These are phyloP conservation scores for Alligator sinensis DNA, from an alignment of 2,113 vertebrate genomes.

Conservation along the genomic window DNA sequence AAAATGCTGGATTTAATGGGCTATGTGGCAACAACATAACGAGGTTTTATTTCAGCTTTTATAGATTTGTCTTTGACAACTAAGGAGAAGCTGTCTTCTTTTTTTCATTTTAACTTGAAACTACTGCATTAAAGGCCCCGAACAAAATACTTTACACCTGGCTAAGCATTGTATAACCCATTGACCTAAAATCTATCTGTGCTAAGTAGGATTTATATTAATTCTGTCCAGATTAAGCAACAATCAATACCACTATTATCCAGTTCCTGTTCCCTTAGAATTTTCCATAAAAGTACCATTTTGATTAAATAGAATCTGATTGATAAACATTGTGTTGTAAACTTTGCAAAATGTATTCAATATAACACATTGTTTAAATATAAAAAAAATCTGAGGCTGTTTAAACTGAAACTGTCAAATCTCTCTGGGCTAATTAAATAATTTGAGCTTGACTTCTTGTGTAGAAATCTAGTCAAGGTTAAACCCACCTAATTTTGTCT, in stretches of 20 bases:
- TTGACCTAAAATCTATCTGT: neutral
- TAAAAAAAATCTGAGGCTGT: neutral
- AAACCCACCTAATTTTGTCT: neutral
- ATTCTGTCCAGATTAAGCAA: neutral
- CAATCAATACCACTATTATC: neutral
- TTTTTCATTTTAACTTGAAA: neutral
- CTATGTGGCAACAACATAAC: neutral
- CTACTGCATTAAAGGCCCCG: neutral
- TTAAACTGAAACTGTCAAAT: neutral
- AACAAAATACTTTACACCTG: neutral
- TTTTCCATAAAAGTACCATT: neutral
- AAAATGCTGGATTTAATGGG: neutral
- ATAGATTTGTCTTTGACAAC: neutral
- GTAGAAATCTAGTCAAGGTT: neutral
- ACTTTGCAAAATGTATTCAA: neutral
- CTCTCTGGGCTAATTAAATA: rapidly evolving
- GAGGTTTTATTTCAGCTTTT: neutral
- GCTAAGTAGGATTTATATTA: neutral
- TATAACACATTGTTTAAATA: neutral
- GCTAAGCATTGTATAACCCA: neutral
- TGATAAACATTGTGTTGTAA: neutral
- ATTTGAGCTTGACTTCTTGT: neutral
- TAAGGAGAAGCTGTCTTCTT: neutral
- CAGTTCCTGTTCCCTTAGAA: neutral
- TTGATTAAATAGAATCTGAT: neutral